phyloP scores from a whole-genome alignment of 2,797 vertebrate genomes.

The Tangara arthus region DNA sequence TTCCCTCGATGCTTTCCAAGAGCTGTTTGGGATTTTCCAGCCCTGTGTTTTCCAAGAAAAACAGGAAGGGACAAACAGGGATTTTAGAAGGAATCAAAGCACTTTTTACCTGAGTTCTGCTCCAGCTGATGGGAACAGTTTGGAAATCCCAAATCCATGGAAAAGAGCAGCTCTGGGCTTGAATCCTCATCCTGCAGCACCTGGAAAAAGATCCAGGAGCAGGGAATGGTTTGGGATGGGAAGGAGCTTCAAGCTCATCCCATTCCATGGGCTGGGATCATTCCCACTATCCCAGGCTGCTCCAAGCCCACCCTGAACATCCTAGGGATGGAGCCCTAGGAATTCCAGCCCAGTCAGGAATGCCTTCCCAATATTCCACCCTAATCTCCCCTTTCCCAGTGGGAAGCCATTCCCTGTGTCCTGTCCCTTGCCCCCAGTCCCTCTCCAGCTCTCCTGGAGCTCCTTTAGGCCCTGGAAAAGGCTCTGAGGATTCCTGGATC shows the following conservation, averaged over 20 bases:
- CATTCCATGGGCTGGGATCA: not conserved
- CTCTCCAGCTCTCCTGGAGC: not conserved
- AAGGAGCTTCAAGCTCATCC: not conserved
- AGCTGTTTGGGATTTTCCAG: accelerated
- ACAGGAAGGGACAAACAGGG: accelerated
- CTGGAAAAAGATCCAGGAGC: not conserved
- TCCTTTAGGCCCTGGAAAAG: not conserved
- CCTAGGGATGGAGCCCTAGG: not conserved
- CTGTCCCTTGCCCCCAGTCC: not conserved
- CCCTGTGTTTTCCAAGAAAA: not conserved
- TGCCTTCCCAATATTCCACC: no score
- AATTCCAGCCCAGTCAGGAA: not conserved
- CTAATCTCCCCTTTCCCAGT: not conserved
- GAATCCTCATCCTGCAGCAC: not conserved
- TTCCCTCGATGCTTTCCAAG: not conserved
- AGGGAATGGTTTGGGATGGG: not conserved
- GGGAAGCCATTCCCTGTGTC: not conserved
- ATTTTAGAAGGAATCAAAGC: accelerated
- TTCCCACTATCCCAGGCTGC: not conserved
- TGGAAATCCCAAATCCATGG: accelerated
- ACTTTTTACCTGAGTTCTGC: accelerated
- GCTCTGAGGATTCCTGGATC: not conserved
- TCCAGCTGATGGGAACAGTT: accelerated
- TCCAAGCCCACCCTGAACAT: no score
- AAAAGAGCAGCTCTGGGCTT: not conserved